Evolutionary conservation across 2,888 invertebrate species (phyloP).

Genomic region (Acanthosepion pharaonis): DNA sequence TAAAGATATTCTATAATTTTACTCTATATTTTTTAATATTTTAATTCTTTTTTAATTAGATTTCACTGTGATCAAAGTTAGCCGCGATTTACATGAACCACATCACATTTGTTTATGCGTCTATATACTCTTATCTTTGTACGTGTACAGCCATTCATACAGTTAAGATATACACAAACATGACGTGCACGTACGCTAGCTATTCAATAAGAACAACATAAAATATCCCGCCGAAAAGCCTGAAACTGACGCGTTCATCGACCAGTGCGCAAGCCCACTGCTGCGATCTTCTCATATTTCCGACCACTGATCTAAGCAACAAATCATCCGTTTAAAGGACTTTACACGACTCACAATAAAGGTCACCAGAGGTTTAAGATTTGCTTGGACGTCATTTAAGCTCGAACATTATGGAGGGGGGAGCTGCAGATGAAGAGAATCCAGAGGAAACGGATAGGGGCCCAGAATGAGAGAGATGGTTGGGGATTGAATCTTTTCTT

Average conservation of each 20-base stretch:
- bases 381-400: background rate
- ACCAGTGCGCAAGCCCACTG: background rate
- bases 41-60: no score
- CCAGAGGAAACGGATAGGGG: background rate
- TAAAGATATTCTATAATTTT: no score
- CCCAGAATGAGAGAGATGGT: no score
- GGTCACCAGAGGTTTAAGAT: background rate
- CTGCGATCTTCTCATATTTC: background rate
- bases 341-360: conserved; percentile 33
- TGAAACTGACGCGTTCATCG: background rate
- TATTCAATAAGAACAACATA: background rate
- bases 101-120: no score
- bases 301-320: background rate
- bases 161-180: no score
- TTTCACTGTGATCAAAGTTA: no score
- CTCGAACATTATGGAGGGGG: background rate
- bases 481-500: background rate
- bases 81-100: no score
- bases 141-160: no score
- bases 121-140: no score
- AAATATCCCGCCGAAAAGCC: background rate
- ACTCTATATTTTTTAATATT: no score
- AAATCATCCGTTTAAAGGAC: conserved; percentile 33
- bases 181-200: background rate
- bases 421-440: background rate